phyloP scores from a whole-genome alignment of 64 coral and sea anemone genomes.

The Stylophora pistillata region DNA sequence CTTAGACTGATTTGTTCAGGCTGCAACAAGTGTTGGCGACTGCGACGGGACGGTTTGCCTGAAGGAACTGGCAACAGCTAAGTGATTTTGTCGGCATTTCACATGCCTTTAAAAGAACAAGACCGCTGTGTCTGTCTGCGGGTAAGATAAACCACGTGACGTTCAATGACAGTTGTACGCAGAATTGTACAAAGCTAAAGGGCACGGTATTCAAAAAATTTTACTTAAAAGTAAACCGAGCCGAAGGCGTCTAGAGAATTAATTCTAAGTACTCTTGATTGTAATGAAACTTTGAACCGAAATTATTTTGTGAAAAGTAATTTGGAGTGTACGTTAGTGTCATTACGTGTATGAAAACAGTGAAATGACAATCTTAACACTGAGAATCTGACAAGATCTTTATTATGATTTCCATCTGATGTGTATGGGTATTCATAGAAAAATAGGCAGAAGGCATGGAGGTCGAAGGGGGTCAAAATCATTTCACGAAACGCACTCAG shows the following conservation, averaged over 20 bases:
- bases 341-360: background rate
- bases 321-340: background rate
- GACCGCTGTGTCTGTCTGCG: background rate
- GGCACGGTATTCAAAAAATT: constrained; percentile 18
- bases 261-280: background rate
- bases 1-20: too few species aligned
- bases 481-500: background rate
- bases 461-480: constrained; percentile 16
- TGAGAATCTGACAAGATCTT: background rate
- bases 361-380: background rate
- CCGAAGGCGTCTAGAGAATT: background rate
- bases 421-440: background rate
- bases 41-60: too few species aligned
- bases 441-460: background rate
- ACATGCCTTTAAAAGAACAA: too few species aligned
- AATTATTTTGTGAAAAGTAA: background rate
- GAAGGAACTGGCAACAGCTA: too few species aligned
- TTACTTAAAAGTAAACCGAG: background rate
- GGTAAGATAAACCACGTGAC: background rate
- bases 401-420: background rate
- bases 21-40: too few species aligned
- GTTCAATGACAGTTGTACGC: background rate
- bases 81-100: too few species aligned
- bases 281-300: background rate
- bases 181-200: background rate